Conservation (phyloP, 2,888 invertebrate species). For the Tribolium freemani region DNA sequence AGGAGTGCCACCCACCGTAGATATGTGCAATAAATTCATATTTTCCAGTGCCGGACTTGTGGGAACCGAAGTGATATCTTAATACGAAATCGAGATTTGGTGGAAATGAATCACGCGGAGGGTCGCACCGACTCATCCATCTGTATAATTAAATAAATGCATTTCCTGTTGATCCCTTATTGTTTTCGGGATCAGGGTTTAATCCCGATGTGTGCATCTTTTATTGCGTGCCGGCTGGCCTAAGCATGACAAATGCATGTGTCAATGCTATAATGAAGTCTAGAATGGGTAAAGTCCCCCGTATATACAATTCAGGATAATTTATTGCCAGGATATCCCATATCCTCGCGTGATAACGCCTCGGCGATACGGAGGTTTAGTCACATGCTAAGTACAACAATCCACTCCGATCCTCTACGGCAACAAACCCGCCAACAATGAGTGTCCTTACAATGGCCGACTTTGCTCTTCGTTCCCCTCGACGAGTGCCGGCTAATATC, state of each 20-base stretch:
- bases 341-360: slow-evolving; percentile 65
- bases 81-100: slow-evolving; percentile 46
- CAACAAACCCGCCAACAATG: slow-evolving; percentile 9
- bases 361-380: slow-evolving; percentile 57
- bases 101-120: slow-evolving; percentile 30
- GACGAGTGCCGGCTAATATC: slow-evolving; percentile 49
- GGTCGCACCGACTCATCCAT: slow-evolving; percentile 38
- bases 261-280: slow-evolving; percentile 63
- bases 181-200: slow-evolving; percentile 47
- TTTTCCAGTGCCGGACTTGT: slow-evolving; percentile 60
- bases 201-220: slow-evolving; percentile 58
- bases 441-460: slow-evolving; percentile 36
- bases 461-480: slow-evolving; percentile 40
- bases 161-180: slow-evolving; percentile 48
- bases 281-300: slow-evolving; percentile 55
- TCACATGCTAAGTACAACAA: slow-evolving; percentile 55
- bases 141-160: slow-evolving; percentile 54
- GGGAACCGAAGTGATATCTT: slow-evolving; percentile 58
- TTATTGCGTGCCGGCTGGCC: slow-evolving; percentile 59
- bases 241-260: slow-evolving; percentile 62
- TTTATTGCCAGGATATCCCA: slow-evolving; percentile 65
- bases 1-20: slow-evolving; percentile 66
- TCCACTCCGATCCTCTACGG: slow-evolving; percentile 12
- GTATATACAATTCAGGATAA: slow-evolving; percentile 56
- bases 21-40: slow-evolving; percentile 66